Percentiles rank a stretch among this genome's conserved stretches.
phyloP scores from a whole-genome alignment of 2,888 invertebrate genomes.

The Zaprionus obscuricornis region DNA sequence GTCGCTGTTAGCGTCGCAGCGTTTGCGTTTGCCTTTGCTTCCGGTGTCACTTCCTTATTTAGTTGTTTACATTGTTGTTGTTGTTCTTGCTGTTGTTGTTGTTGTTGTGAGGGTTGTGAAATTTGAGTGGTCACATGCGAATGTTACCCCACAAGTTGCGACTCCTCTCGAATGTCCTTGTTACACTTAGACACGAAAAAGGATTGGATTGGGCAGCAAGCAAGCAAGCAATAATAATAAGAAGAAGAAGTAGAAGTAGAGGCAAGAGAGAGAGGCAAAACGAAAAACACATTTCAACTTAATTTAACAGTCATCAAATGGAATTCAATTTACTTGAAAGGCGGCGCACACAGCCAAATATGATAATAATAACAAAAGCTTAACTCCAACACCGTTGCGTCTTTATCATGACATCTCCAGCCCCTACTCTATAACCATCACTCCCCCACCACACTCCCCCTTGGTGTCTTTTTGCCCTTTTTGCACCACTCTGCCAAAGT shows the following conservation, averaged over 20 bases:
- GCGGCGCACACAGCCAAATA: slow-evolving; percentile 21
- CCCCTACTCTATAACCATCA: neutral
- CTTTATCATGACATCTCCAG: neutral
- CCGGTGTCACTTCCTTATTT: slow-evolving; percentile 79
- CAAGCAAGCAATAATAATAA: neutral
- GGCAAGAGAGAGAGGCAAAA: neutral
- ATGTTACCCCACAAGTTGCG: slow-evolving; percentile 1
- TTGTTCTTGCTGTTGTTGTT: slow-evolving; percentile 15
- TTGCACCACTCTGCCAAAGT: slow-evolving; percentile 32
- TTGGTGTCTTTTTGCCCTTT: too few species aligned
- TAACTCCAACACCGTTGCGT: neutral
- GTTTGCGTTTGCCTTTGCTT: slow-evolving; percentile 48
- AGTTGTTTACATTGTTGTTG: slow-evolving; percentile 71
- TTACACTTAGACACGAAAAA: slow-evolving; percentile 38
- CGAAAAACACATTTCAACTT: slow-evolving; percentile 67
- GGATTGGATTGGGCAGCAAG: neutral
- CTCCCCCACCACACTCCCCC: neutral
- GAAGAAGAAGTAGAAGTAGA: neutral
- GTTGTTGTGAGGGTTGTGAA: slow-evolving; percentile 40
- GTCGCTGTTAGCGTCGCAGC: slow-evolving; percentile 36
- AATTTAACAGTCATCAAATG: slow-evolving; percentile 72
- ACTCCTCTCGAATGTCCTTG: slow-evolving; percentile 50
- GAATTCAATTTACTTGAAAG: slow-evolving; percentile 71
- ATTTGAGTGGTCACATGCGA: slow-evolving; percentile 34
- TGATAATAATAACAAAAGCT: slow-evolving; percentile 20